These are phyloP conservation scores for Callipepla californica DNA, from an alignment of 2,113 vertebrate genomes.

Conservation along the genomic window DNA sequence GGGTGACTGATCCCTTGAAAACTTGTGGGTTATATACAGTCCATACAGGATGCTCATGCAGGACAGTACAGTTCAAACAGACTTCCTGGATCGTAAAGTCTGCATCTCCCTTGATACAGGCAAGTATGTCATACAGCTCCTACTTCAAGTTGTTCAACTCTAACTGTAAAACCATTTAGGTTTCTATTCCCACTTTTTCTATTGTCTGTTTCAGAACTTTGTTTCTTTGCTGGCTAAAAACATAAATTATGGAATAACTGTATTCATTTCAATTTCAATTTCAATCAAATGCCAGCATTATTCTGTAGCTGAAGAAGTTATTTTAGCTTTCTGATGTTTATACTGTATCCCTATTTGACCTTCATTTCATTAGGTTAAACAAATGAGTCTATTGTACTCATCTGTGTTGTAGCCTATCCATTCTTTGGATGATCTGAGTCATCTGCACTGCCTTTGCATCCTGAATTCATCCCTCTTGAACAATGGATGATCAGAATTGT, in stretches of 20 bases:
- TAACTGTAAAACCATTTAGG: not conserved
- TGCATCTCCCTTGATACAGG: not conserved
- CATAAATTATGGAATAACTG: not conserved
- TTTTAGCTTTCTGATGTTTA: conserved; percentile 2
- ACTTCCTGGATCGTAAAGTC: not conserved
- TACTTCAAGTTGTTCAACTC: not conserved
- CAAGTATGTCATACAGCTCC: not conserved
- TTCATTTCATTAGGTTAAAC: not conserved
- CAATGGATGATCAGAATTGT: not conserved
- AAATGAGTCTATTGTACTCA: not conserved
- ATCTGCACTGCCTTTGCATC: not conserved
- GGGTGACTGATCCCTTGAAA: not conserved
- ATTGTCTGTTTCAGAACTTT: not conserved
- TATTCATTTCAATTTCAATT: not conserved
- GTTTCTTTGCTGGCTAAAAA: not conserved
- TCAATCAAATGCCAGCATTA: not conserved
- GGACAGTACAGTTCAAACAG: not conserved
- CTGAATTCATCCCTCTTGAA: not conserved
- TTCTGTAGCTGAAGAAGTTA: not conserved
- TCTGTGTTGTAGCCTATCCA: not conserved
- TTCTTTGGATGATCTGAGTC: not conserved
- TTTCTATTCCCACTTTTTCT: not conserved
- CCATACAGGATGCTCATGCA: not conserved
- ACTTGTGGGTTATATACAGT: not conserved
- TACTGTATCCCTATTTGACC: not conserved